Conservation (phyloP, 2,888 invertebrate genomes). For the Carabus problematicus region DNA sequence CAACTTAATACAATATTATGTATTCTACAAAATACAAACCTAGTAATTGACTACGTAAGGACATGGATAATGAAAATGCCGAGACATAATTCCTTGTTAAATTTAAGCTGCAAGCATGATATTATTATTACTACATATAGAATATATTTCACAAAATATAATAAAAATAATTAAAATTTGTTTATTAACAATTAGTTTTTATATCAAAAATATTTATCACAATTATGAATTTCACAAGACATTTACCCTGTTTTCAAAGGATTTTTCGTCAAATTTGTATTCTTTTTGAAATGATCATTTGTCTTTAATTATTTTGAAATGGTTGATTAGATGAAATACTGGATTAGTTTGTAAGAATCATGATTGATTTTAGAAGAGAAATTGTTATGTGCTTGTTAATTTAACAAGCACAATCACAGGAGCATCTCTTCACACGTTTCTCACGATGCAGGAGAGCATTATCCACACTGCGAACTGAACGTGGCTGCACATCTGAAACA, state of each 20-base stretch:
- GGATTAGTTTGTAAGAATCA: constrained; percentile 18
- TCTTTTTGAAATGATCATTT: background rate
- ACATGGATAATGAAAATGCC: constrained; percentile 21
- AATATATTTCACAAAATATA: background rate
- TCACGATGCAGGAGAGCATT: constrained; percentile 62
- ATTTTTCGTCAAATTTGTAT: background rate
- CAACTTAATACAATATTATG: constrained; percentile 29
- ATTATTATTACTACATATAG: constrained; percentile 7
- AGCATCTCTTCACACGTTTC: constrained; percentile 76
- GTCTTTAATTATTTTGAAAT: background rate
- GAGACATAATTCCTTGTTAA: background rate
- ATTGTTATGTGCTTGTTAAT: constrained; percentile 26
- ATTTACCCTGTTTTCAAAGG: constrained; percentile 8
- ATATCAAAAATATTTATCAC: constrained; percentile 18
- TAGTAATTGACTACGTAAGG: constrained; percentile 37
- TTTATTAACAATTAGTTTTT: background rate
- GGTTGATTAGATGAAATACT: background rate
- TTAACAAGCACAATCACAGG: constrained; percentile 76
- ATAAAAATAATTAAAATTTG: no score
- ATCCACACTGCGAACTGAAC: constrained; percentile 63
- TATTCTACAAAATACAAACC: constrained; percentile 26
- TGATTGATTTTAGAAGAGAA: constrained; percentile 20
- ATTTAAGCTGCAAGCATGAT: constrained; percentile 25
- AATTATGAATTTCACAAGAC: background rate
- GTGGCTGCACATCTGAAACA: constrained; percentile 79